Percentiles rank a stretch among this genome's conserved stretches.
These are phyloP conservation scores for Drosophila baimaii DNA, from an alignment of 1,140 invertebrate species.

Conservation along the genomic window DNA sequence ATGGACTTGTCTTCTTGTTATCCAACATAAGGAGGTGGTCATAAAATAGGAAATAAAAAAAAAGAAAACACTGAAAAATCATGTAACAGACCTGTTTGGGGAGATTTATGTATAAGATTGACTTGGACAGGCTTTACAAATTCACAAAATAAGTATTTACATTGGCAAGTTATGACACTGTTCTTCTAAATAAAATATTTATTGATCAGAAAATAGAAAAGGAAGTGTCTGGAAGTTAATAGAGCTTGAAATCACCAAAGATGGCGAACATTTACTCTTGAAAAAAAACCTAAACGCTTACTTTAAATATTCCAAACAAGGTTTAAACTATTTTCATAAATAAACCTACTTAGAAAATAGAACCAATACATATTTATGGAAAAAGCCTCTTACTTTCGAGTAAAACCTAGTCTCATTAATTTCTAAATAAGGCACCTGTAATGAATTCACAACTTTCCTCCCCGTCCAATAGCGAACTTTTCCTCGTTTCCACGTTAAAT, in stretches of 20 bases:
- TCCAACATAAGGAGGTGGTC: neutral
- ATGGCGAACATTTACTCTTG: too few relatives aligned
- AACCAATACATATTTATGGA: neutral
- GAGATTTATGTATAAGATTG: neutral
- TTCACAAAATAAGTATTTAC: neutral
- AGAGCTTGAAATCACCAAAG: neutral
- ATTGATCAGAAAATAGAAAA: neutral
- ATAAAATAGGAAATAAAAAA: neutral
- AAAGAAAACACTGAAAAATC: neutral
- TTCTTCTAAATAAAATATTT: neutral
- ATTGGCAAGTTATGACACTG: neutral
- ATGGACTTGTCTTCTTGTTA: neutral
- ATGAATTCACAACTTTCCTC: constrained; percentile 6
- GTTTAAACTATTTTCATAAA: neutral
- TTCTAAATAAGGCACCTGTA: constrained; percentile 7
- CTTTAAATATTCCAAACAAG: neutral
- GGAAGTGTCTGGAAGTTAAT: neutral
- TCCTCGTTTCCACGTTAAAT: neutral
- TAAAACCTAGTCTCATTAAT: neutral
- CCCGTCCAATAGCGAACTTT: neutral
- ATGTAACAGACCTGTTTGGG: neutral
- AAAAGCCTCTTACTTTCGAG: neutral
- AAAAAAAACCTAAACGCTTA: too few relatives aligned
- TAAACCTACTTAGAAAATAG: neutral
- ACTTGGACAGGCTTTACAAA: neutral